Evolutionary conservation across 2,888 invertebrate genomes (phyloP).

Genomic region (Byasa hedistus): DNA sequence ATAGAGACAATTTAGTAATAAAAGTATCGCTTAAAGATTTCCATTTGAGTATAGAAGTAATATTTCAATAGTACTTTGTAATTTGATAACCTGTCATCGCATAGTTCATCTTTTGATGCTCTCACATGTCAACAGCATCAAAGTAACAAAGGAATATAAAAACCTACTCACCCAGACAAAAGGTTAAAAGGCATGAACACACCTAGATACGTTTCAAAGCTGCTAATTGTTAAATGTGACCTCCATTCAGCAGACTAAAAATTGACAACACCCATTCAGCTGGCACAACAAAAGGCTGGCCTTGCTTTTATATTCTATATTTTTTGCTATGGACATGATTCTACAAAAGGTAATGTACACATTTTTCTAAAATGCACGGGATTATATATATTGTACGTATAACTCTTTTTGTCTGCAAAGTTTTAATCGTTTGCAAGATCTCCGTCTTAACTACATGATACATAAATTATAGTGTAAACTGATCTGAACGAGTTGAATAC

Average conservation of each 20-base stretch:
- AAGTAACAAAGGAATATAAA: conserved; percentile 2
- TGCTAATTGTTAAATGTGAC: conserved; percentile 10
- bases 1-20: neutral
- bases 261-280: conserved; percentile 16
- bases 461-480: neutral
- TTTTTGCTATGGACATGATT: conserved; percentile 8
- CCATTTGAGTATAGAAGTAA: neutral
- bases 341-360: conserved; percentile 14
- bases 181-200: neutral
- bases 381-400: neutral
- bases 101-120: neutral
- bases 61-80: neutral
- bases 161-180: neutral
- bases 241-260: conserved; percentile 7
- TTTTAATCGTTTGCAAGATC: neutral
- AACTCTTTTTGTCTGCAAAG: neutral
- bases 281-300: conserved; percentile 13
- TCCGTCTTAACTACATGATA: neutral
- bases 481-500: neutral
- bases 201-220: conserved; percentile 1
- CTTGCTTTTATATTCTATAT: conserved; percentile 18
- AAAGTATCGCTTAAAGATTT: neutral
- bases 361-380: neutral
- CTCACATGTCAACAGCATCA: conserved; percentile 1
- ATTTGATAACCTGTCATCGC: neutral